Evolutionary conservation across 1,140 invertebrate species (phyloP), one percentile per base, ranked within the genome.

Genomic region (Hypothenemus hampei): DNA sequence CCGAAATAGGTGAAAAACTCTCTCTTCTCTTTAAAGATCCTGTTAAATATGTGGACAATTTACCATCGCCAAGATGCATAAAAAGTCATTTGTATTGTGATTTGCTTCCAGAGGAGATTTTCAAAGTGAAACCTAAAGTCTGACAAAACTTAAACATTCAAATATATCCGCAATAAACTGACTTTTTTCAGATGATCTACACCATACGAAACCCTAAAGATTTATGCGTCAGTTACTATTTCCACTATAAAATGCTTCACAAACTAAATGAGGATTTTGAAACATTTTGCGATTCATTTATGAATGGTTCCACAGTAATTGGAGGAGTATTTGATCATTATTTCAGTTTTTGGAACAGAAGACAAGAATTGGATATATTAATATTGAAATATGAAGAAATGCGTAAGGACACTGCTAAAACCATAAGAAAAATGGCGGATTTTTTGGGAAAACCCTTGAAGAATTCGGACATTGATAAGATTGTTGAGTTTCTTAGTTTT

Each of bases 151-250:
- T 21, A 23, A 41, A 45, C 36, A n/a, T n/a, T n/a, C n/a, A n/a
- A 23, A 10, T 35, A 37, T 39, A 20, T 41, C 21, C 24, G 23
- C 15, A 4, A 20, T 50, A 20, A 46, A 18, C 16, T 10, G n/a
- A 21, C 37, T 21, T 43, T 24, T 73, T 70, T 37, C 70, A 94
- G 86, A 83, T 96, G 1, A 85, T 97, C 39, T 97, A 97, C 68
- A 82, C 92, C 1, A 80, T 87, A 0, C 79, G 95, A 39, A 95
- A 97, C 75, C 92, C 94, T 1, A 97, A 97, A 72, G 94, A 98
- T 67, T 83, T 88, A 53, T 88, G 89, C 37, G 91, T 97, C 0
- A 96, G 92, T 0, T 94, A 88, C 67, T 97, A 88, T 68, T 85
- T 96, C 69, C 93, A 94, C 65, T 84, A 81, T 60, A 79, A 74